phyloP scores from a whole-genome alignment of 2,888 invertebrate species.

The Dasysyrphus albostriatus region DNA sequence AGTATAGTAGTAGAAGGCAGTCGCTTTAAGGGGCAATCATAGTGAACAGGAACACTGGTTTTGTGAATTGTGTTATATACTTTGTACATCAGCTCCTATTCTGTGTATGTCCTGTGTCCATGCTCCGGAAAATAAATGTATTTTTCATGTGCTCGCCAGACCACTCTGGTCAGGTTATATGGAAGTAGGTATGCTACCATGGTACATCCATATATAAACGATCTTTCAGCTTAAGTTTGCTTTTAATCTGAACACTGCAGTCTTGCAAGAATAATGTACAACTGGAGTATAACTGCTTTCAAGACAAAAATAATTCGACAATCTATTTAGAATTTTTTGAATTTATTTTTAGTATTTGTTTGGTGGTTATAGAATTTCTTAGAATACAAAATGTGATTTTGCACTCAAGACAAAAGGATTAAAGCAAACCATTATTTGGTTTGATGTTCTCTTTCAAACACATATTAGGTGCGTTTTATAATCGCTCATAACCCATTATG shows the following conservation, averaged over 20 bases:
- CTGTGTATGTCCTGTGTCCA: slow-evolving; percentile 14
- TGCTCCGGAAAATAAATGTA: slow-evolving; percentile 45
- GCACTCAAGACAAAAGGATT: slow-evolving; percentile 6
- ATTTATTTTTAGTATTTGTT: background rate
- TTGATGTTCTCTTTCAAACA: too few species aligned
- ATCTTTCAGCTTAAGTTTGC: slow-evolving; percentile 40
- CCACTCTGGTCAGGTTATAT: slow-evolving; percentile 15
- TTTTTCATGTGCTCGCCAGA: slow-evolving; percentile 36
- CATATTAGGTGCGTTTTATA: too few species aligned
- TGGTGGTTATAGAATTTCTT: slow-evolving; percentile 4
- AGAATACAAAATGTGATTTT: slow-evolving; percentile 1
- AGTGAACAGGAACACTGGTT: slow-evolving; percentile 38
- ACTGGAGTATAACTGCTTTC: background rate
- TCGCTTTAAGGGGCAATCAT: slow-evolving; percentile 8
- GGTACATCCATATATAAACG: background rate
- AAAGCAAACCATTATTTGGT: too few species aligned
- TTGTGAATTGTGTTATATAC: slow-evolving; percentile 33
- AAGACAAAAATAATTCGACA: slow-evolving; percentile 16
- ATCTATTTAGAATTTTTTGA: slow-evolving; percentile 17
- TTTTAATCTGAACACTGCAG: slow-evolving; percentile 39
- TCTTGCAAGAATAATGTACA: slow-evolving; percentile 10
- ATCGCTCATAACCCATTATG: too few species aligned
- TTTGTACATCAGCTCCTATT: slow-evolving; percentile 19
- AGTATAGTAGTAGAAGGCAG: background rate
- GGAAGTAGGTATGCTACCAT: background rate